Evolutionary conservation across 1,140 invertebrate genomes (phyloP), one percentile per base, ranked within the genome.

Genomic region (Drosophila ercepeae): DNA sequence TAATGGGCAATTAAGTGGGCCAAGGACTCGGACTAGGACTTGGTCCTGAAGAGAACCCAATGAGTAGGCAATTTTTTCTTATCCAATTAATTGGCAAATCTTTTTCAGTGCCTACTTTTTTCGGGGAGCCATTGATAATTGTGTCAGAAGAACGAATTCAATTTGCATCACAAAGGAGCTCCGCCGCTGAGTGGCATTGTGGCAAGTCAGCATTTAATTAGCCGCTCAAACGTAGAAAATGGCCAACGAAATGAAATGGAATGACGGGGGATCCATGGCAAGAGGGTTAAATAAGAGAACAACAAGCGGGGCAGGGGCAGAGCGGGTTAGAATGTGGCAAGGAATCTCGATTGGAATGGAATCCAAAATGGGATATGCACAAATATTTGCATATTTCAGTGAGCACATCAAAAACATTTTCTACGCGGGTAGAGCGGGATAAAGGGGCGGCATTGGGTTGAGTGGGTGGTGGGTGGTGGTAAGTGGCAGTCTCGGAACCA

Each of bases 341-440:
- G 52, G 59, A 57, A 46, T 52, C 7, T 39, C 23, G 27, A 60
- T 48, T 45, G 67, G 68, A 63, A 61, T 67, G 61, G 61, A 70
- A 57, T 69, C 36, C 34, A 49, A 39, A 55, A 70, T 78, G 9
- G 63, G 75, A 81, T 81, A 74, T 74, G 68, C 68, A 65, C 77
- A 88, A 86, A 86, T 86, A 86, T 86, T 86, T 86, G 81, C 73
- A 86, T 82, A 77, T 84, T 81, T 84, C 71, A 84, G 41, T 73
- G 77, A 74, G 50, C 77, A 76, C 61, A 84, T 76, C 67, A 76
- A 77, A 88, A 86, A 78, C 64, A 88, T 86, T 81, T 77, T 39
- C 60, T 23, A 63, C 74, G 72, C 75, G 58, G 36, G 51, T 6
- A n/a, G 14, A 4, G 3, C 1, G 32, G 32, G 34, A 5, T 34